Conservation (phyloP, 2,888 invertebrate genomes). For the Macrophya alboannulata region DNA sequence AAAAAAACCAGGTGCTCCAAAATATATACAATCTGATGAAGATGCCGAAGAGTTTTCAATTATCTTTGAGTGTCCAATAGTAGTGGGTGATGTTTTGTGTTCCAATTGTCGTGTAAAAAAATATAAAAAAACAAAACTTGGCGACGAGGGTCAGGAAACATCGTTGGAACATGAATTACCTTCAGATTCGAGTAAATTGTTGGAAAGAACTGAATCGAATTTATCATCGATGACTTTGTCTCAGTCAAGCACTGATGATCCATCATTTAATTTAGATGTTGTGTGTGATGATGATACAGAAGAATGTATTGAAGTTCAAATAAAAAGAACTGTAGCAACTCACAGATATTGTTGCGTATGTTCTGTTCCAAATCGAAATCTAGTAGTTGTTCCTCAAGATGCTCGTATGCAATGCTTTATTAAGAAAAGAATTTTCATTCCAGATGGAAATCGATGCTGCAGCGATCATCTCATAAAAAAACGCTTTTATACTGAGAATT, state of each 20-base stretch:
- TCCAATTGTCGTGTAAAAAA: constrained; percentile 17
- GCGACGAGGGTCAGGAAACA: constrained; percentile 26
- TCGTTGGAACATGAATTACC: constrained; percentile 32
- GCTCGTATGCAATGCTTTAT: constrained; percentile 61
- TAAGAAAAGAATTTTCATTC: constrained; percentile 62
- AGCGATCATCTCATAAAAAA: constrained; percentile 63
- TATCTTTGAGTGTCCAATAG: constrained; percentile 51
- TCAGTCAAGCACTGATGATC: constrained; percentile 56
- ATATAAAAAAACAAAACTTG: constrained; percentile 56
- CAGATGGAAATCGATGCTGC: constrained; percentile 65
- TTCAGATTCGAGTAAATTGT: constrained; percentile 48
- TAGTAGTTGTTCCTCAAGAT: constrained; percentile 58
- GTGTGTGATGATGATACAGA: constrained; percentile 53
- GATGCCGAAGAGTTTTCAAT: constrained; percentile 52
- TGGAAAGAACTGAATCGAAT: constrained; percentile 49
- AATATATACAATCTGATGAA: constrained; percentile 38
- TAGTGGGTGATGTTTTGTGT: constrained; percentile 57
- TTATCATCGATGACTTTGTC: constrained; percentile 56
- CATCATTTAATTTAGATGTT: constrained; percentile 38
- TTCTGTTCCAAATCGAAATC: constrained; percentile 53
- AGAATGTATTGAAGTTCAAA: constrained; percentile 60
- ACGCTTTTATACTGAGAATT: constrained; percentile 62
- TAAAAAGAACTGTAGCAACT: constrained; percentile 61
- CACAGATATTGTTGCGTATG: constrained; percentile 64
- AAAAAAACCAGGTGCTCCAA: constrained; percentile 36